A percentile compares a stretch with the other conserved stretches of the same genome.
phyloP scores from a whole-genome alignment of 2,888 invertebrate species.

The Panopea generosa region DNA sequence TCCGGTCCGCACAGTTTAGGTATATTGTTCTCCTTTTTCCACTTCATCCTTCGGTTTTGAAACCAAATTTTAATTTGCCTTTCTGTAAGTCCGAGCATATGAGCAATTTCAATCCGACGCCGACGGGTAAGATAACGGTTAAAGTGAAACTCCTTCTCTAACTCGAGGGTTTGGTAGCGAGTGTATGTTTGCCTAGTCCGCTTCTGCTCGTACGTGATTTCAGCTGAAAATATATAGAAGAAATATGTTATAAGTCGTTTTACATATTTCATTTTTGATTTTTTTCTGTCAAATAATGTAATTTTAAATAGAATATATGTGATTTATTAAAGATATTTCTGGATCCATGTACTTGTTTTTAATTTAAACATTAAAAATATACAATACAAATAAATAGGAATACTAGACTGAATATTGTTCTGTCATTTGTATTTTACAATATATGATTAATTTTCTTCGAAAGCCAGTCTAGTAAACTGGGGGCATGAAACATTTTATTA shows the following conservation, averaged over 20 bases:
- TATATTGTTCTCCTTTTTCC: conserved; percentile 85
- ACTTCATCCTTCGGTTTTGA: conserved; percentile 99
- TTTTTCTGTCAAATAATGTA: too few relatives aligned
- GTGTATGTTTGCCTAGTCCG: conserved; percentile 99
- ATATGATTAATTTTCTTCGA: too few relatives aligned
- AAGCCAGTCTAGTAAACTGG: too few relatives aligned
- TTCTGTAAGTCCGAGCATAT: conserved; percentile 98
- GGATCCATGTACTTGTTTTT: too few relatives aligned
- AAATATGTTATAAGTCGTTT: too few relatives aligned
- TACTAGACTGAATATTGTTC: background rate
- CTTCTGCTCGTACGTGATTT: conserved; percentile 90
- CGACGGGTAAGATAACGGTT: conserved; percentile 98
- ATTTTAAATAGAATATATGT: too few relatives aligned
- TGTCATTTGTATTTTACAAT: background rate
- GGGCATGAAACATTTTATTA: too few relatives aligned
- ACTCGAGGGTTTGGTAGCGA: conserved; percentile 98
- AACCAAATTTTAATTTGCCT: conserved; percentile 91
- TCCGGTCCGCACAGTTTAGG: conserved; percentile 80
- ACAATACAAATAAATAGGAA: too few relatives aligned
- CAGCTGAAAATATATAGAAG: conserved; percentile 63
- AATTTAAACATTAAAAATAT: too few relatives aligned
- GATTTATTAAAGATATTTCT: too few relatives aligned
- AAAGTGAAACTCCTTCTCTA: conserved; percentile 99
- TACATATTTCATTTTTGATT: background rate
- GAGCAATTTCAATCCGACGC: conserved; percentile 98